These are phyloP conservation scores for Petromus typicus DNA, from an alignment of 2,113 vertebrate genomes.

Conservation along the genomic window DNA sequence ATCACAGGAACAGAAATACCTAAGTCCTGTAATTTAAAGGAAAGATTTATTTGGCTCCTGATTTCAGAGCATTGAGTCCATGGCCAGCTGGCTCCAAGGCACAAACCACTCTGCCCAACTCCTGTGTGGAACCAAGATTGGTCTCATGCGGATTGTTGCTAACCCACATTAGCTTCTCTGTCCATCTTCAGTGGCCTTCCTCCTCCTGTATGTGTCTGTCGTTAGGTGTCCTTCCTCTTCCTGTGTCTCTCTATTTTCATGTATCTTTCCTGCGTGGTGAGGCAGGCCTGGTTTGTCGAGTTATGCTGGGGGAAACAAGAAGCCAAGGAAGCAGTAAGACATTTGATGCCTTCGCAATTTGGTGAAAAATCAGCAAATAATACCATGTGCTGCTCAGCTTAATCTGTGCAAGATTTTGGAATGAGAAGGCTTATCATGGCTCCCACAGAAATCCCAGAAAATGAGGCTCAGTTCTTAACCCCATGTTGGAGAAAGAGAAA, in stretches of 20 bases:
- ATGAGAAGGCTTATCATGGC: no score
- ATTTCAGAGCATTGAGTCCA: no score
- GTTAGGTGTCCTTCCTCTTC: not conserved
- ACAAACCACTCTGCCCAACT: no score
- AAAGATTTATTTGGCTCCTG: no score
- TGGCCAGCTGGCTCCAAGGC: no score
- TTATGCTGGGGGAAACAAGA: not conserved
- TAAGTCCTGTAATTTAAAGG: no score
- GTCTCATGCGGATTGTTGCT: not conserved
- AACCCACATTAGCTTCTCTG: no score
- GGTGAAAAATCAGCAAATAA: not conserved
- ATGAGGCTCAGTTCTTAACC: not conserved
- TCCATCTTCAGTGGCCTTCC: not conserved
- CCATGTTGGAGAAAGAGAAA: not conserved
- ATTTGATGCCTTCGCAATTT: not conserved
- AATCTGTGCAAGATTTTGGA: not conserved
- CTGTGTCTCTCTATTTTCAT: not conserved
- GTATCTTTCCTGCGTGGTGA: not conserved
- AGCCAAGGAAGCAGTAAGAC: not conserved
- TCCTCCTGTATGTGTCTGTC: no score
- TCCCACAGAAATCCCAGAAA: not conserved
- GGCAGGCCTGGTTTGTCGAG: not conserved
- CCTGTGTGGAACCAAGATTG: not conserved
- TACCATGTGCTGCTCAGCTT: not conserved
- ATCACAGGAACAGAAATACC: no score